Conservation (phyloP, 2,888 invertebrate genomes). For the Oxyteleia sp. region DNA sequence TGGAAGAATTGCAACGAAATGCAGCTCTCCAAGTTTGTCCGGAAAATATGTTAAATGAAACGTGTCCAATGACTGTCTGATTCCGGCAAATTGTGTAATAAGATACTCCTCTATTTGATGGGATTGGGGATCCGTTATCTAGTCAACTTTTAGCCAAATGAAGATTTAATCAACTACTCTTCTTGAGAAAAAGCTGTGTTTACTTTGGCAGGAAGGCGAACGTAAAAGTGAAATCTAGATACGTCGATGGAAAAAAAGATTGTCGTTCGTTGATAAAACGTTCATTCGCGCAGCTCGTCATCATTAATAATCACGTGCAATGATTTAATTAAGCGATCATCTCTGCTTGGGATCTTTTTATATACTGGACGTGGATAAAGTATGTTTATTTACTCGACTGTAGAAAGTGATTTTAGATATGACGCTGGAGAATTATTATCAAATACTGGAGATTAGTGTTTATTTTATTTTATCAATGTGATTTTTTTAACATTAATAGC, state of each 20-base stretch:
- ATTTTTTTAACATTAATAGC: too few species aligned
- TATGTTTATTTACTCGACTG: too few species aligned
- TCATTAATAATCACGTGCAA: background rate
- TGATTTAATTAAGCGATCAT: background rate
- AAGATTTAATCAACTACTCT: slow-evolving; percentile 57
- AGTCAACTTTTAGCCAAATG: slow-evolving; percentile 44
- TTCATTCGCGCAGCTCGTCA: background rate
- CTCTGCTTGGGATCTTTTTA: too few species aligned
- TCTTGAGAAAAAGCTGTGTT: slow-evolving; percentile 46
- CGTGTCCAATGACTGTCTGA: slow-evolving; percentile 20
- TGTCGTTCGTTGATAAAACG: background rate
- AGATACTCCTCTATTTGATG: slow-evolving; percentile 16
- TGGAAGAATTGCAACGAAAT: too few species aligned
- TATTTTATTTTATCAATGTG: too few species aligned
- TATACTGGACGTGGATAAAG: too few species aligned
- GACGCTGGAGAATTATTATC: too few species aligned
- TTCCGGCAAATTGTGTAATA: slow-evolving; percentile 45
- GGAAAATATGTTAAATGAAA: too few species aligned
- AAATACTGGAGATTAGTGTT: too few species aligned
- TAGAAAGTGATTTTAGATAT: too few species aligned
- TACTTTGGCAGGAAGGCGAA: slow-evolving; percentile 16
- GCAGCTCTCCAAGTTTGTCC: too few species aligned
- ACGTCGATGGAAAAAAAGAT: slow-evolving; percentile 14
- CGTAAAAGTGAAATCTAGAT: slow-evolving; percentile 4
- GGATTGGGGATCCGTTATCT: slow-evolving; percentile 23